Conservation (phyloP, 2,888 invertebrate species). For the Podotricha telesiphe region DNA sequence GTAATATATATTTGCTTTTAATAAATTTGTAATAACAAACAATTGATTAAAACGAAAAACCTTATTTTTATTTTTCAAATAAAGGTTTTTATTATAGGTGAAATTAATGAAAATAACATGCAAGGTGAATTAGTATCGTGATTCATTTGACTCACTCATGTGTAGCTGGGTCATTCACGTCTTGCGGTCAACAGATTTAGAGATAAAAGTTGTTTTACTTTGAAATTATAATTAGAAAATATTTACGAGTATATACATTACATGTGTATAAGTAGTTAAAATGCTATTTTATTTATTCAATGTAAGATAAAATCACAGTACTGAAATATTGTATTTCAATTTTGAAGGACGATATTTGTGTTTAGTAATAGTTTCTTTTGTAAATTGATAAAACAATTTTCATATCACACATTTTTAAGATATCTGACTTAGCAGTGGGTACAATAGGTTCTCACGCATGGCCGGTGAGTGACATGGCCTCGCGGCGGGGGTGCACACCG, state of each 20-base stretch:
- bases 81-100: slow-evolving; percentile 34
- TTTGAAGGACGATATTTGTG: background rate
- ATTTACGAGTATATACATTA: background rate
- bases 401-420: slow-evolving; percentile 20
- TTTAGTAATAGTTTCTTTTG: background rate
- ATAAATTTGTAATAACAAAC: no score
- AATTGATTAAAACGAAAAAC: no score
- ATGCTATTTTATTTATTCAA: background rate
- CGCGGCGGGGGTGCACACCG: slow-evolving; percentile 65
- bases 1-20: no score
- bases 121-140: slow-evolving; percentile 43
- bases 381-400: slow-evolving; percentile 13
- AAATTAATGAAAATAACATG: slow-evolving; percentile 44
- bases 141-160: slow-evolving; percentile 46
- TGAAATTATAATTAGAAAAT: slow-evolving; percentile 17
- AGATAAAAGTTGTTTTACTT: slow-evolving; percentile 36
- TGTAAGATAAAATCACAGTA: background rate
- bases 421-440: slow-evolving; percentile 32
- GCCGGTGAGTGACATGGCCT: slow-evolving; percentile 70
- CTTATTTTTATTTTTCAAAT: no score
- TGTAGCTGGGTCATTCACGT: slow-evolving; percentile 55
- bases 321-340: no score
- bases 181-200: slow-evolving; percentile 54
- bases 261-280: background rate
- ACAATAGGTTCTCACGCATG: slow-evolving; percentile 52